These are phyloP conservation scores for Xanthorhoe designata DNA, from an alignment of 2,888 invertebrate species.

Conservation along the genomic window DNA sequence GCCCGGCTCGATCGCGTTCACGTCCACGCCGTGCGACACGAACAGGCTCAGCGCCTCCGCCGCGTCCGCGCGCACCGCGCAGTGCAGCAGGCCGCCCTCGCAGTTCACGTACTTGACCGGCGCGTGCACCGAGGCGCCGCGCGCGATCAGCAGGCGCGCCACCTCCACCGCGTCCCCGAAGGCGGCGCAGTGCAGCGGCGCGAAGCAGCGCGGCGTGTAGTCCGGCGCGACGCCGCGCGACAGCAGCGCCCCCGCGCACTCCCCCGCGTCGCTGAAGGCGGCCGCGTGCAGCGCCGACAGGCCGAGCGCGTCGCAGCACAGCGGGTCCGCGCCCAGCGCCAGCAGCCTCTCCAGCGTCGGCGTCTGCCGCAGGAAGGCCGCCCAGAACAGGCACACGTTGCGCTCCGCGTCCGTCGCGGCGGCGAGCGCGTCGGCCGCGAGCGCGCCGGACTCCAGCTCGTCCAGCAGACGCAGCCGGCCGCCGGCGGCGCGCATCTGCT, in stretches of 20 bases:
- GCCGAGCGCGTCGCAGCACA: conserved; percentile 90
- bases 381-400: conserved; percentile 90
- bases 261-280: conserved; percentile 91
- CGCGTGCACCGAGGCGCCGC: conserved; percentile 89
- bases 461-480: conserved; percentile 89
- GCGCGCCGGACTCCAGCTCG: conserved; percentile 89
- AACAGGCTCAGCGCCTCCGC: conserved; percentile 92
- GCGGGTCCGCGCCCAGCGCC: conserved; percentile 88
- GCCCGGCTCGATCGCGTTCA: conserved; percentile 90
- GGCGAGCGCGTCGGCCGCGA: conserved; percentile 85
- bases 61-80: conserved; percentile 93
- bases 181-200: conserved; percentile 95
- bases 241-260: conserved; percentile 89
- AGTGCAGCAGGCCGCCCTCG: conserved; percentile 92
- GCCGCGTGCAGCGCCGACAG: conserved; percentile 91
- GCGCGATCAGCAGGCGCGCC: conserved; percentile 90
- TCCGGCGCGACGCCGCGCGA: conserved; percentile 89
- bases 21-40: conserved; percentile 90
- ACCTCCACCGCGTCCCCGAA: conserved; percentile 94
- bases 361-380: conserved; percentile 89
- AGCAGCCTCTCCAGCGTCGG: conserved; percentile 88
- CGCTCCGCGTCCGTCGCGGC: conserved; percentile 88
- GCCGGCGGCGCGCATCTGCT: conserved; percentile 89
- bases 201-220: conserved; percentile 89
- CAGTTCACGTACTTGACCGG: conserved; percentile 88